A percentile compares a stretch with the other conserved stretches of the same genome.
phyloP scores from a whole-genome alignment of 2,888 invertebrate species.

The Phlogophora meticulosa region DNA sequence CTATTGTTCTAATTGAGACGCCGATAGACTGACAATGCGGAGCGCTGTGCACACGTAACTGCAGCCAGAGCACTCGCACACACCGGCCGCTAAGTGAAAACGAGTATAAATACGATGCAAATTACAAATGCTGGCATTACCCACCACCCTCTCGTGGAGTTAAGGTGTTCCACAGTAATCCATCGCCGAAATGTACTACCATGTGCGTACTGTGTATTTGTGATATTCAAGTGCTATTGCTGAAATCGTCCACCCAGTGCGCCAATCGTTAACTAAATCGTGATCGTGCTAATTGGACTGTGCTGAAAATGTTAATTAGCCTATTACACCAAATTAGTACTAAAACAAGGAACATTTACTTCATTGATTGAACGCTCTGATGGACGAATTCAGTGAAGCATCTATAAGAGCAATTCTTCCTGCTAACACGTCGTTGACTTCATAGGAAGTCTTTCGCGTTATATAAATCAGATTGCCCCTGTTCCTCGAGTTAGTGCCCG shows the following conservation, averaged over 20 bases:
- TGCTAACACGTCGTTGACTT: conserved; percentile 61
- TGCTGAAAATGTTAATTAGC: conserved; percentile 51
- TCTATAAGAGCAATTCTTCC: conserved; percentile 73
- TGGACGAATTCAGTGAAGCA: conserved; percentile 74
- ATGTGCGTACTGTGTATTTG: conserved; percentile 83
- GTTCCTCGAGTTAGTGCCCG: conserved; percentile 71
- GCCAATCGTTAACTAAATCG: conserved; percentile 42
- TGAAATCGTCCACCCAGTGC: conserved; percentile 55
- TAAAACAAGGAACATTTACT: conserved; percentile 39
- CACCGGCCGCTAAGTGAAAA: conserved; percentile 83
- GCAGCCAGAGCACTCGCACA: conserved; percentile 83
- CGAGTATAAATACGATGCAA: conserved; percentile 90
- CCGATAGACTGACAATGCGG: conserved; percentile 84
- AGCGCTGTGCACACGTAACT: conserved; percentile 81
- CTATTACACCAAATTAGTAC: conserved; percentile 40
- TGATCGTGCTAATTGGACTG: conserved; percentile 68
- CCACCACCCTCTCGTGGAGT: conserved; percentile 85
- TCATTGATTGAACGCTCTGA: conserved; percentile 64
- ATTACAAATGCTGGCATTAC: conserved; percentile 87
- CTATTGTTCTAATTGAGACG: conserved; percentile 87
- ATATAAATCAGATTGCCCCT: conserved; percentile 72
- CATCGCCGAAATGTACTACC: conserved; percentile 84
- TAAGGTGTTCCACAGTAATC: conserved; percentile 75
- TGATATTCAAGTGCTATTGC: conserved; percentile 60
- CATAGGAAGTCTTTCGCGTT: conserved; percentile 80